phyloP scores from a whole-genome alignment of 2,113 vertebrate genomes.

The Tor tambroides region DNA sequence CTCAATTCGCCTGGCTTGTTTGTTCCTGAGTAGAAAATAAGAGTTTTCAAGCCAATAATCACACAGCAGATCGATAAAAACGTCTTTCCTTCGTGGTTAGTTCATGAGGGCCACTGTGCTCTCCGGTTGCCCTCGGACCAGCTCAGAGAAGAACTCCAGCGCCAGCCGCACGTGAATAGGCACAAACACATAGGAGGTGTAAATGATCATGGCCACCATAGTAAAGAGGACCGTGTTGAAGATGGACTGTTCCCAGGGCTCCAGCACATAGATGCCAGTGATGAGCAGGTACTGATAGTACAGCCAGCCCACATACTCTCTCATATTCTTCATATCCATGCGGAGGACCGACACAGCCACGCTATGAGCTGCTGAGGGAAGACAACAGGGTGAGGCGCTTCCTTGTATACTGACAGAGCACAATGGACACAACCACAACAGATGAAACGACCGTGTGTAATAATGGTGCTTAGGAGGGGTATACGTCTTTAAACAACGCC shows the following conservation, averaged over 20 bases:
- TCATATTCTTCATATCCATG: conserved; percentile 87
- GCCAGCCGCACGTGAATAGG: conserved; percentile 92
- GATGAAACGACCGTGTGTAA: background rate
- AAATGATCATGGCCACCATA: conserved; percentile 89
- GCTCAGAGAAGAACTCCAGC: conserved; percentile 89
- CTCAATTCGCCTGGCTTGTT: background rate
- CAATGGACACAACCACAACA: background rate
- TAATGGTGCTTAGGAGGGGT: background rate
- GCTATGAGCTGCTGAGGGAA: background rate
- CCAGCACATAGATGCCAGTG: conserved; percentile 93
- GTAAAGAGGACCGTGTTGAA: conserved; percentile 89
- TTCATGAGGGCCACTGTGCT: conserved; percentile 76
- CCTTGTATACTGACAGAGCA: background rate
- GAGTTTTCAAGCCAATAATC: background rate
- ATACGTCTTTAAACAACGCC: background rate
- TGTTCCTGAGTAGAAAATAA: conserved; percentile 48
- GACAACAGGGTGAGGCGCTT: background rate
- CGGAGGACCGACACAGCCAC: conserved; percentile 41
- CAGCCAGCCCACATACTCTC: conserved; percentile 90
- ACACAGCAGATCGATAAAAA: background rate
- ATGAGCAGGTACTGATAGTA: conserved; percentile 98
- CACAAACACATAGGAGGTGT: conserved; percentile 94
- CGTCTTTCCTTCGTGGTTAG: conserved; percentile 62
- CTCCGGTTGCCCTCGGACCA: conserved; percentile 80
- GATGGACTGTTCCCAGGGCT: conserved; percentile 95